A percentile compares a stretch with the other conserved stretches of the same genome.
phyloP scores from a whole-genome alignment of 1,140 invertebrate genomes.

The Drosophila ironensis region DNA sequence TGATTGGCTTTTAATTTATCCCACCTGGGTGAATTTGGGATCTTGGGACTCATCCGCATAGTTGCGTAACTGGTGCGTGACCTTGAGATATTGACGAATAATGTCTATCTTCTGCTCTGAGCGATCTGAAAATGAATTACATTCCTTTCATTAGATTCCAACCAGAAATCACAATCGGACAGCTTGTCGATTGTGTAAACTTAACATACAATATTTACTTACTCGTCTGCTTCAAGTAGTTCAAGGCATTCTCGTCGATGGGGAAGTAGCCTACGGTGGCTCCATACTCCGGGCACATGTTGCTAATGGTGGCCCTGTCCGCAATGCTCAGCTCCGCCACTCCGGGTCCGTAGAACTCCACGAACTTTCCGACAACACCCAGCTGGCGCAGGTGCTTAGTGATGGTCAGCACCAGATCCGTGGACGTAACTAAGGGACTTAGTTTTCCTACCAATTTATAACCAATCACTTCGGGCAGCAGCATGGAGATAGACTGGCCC shows the following conservation, averaged over 20 bases:
- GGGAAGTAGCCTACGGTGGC: slow-evolving; percentile 98
- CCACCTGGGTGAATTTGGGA: slow-evolving; percentile 92
- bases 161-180: background rate
- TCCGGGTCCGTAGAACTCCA: slow-evolving; percentile 98
- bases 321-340: slow-evolving; percentile 95
- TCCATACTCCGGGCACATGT: slow-evolving; percentile 99
- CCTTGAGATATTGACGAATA: slow-evolving; percentile 92
- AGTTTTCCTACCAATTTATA: slow-evolving; percentile 94
- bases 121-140: slow-evolving; percentile 86
- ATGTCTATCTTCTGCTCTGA: slow-evolving; percentile 90
- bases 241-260: slow-evolving; percentile 92
- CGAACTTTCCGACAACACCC: slow-evolving; percentile 99
- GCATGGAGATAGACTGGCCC: slow-evolving; percentile 97
- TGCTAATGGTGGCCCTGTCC: slow-evolving; percentile 96
- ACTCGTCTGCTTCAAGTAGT: slow-evolving; percentile 96
- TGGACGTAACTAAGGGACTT: slow-evolving; percentile 94
- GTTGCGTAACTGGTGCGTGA: slow-evolving; percentile 92
- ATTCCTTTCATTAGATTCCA: background rate
- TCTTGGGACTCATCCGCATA: slow-evolving; percentile 90
- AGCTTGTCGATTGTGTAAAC: no score
- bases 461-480: slow-evolving; percentile 97
- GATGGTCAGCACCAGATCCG: slow-evolving; percentile 98
- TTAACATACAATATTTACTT: slow-evolving; percentile 59
- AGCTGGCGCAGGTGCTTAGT: slow-evolving; percentile 97
- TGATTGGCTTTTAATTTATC: background rate